These are phyloP conservation scores for Perodicticus potto DNA, from an alignment of 2,797 vertebrate species.

Conservation along the genomic window DNA sequence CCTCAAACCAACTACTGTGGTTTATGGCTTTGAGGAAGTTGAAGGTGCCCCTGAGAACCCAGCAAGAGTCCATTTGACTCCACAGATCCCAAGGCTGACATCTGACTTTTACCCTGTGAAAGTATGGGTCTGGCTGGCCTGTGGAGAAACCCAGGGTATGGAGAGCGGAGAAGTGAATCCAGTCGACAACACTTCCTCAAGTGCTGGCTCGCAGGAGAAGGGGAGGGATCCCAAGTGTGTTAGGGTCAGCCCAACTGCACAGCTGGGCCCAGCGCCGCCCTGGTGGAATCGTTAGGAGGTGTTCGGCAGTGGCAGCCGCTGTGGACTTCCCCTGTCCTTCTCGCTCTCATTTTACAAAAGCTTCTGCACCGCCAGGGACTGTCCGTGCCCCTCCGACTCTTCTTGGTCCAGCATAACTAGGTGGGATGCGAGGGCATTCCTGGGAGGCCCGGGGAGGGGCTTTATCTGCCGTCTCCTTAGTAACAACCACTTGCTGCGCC, in stretches of 20 bases:
- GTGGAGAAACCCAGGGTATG: neutral
- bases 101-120: neutral
- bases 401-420: neutral
- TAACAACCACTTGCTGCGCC: neutral
- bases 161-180: neutral
- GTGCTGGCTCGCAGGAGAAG: neutral
- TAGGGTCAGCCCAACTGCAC: neutral
- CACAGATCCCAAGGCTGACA: neutral
- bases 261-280: neutral
- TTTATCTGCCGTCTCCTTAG: neutral
- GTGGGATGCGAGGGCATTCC: neutral
- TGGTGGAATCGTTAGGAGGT: neutral
- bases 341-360: neutral
- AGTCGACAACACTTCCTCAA: neutral
- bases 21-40: conserved; percentile 5
- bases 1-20: neutral
- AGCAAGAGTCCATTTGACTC: neutral
- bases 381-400: neutral
- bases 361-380: neutral
- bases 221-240: neutral
- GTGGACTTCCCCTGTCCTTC: neutral
- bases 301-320: neutral
- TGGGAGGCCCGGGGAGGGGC: neutral
- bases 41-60: neutral
- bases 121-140: neutral